Conservation (phyloP, 1,140 invertebrate species). For the Stegodyphus dumicola region DNA sequence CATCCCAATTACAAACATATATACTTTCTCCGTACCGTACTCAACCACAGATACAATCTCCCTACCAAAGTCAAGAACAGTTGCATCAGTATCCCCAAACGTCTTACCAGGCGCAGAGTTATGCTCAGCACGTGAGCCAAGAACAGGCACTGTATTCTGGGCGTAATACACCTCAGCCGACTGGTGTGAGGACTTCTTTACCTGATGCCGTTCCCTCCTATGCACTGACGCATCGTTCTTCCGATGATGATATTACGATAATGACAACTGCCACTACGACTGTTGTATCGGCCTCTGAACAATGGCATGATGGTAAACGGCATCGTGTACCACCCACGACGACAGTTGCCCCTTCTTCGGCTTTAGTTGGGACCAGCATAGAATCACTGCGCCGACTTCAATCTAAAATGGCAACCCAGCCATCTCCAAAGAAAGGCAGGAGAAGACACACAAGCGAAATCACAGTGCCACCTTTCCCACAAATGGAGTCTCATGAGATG, state of each 20-base stretch:
- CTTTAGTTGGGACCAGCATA: slow-evolving; percentile 22
- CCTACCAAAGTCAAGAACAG: slow-evolving; percentile 20
- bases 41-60: neutral
- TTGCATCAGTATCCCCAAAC: slow-evolving; percentile 18
- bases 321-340: slow-evolving; percentile 14
- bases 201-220: slow-evolving; percentile 33
- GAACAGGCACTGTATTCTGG: slow-evolving; percentile 11
- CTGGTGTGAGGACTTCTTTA: neutral
- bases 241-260: slow-evolving; percentile 50
- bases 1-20: neutral
- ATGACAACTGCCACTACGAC: slow-evolving; percentile 57
- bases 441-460: slow-evolving; percentile 64
- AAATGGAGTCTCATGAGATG: slow-evolving; percentile 65
- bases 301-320: slow-evolving; percentile 27
- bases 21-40: neutral
- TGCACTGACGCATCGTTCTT: slow-evolving; percentile 1
- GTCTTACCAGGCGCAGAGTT: neutral
- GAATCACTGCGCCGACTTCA: slow-evolving; percentile 39
- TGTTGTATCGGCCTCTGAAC: slow-evolving; percentile 51
- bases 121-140: neutral
- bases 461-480: slow-evolving; percentile 70
- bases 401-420: slow-evolving; percentile 31
- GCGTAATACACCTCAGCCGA: neutral
- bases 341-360: slow-evolving; percentile 26
- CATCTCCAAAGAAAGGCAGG: slow-evolving; percentile 47